These are phyloP conservation scores for Rhagonycha fulva DNA, from an alignment of 2,888 invertebrate species.

Conservation along the genomic window DNA sequence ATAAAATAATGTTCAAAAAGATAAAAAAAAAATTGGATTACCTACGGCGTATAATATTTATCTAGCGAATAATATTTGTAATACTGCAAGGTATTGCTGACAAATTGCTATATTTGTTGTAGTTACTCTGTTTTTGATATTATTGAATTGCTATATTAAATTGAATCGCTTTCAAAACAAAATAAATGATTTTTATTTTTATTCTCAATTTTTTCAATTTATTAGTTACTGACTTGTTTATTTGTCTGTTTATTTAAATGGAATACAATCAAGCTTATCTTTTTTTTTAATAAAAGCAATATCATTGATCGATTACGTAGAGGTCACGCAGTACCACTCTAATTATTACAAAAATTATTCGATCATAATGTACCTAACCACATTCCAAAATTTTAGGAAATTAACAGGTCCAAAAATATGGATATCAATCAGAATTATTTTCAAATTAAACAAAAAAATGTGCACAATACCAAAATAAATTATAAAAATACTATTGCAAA, in stretches of 20 bases:
- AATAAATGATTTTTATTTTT: background rate
- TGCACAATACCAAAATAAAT: no score
- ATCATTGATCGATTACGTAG: background rate
- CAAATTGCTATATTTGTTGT: background rate
- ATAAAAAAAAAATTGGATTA: background rate
- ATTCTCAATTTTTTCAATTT: background rate
- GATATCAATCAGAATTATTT: no score
- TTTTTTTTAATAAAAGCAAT: background rate
- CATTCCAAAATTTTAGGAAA: no score
- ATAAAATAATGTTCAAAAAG: background rate
- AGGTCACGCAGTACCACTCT: background rate
- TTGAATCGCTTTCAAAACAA: background rate
- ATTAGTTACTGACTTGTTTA: background rate
- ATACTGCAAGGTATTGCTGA: background rate
- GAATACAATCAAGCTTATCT: background rate
- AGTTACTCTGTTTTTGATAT: background rate
- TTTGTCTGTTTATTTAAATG: background rate
- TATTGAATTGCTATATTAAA: background rate
- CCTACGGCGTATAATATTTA: background rate
- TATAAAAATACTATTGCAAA: background rate
- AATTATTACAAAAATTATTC: background rate
- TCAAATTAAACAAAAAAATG: background rate
- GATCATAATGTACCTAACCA: background rate
- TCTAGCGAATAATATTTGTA: background rate
- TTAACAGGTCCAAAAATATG: no score